Conservation (phyloP, 2,888 invertebrate species). For the Thereva unica region DNA sequence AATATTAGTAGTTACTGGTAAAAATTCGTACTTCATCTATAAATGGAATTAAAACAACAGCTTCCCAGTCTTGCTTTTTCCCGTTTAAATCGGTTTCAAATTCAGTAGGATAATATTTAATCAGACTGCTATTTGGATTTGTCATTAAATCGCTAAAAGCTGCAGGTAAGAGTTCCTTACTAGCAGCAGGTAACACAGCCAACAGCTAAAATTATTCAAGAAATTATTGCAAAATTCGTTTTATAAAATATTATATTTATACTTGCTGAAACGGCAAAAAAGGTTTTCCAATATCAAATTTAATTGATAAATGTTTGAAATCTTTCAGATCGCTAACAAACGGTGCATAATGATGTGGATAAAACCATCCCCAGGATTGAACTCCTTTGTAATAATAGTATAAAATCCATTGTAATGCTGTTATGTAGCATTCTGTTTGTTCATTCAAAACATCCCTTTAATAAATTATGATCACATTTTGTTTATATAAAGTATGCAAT, state of each 20-base stretch:
- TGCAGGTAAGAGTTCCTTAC: constrained; percentile 74
- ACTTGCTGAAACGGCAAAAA: constrained; percentile 92
- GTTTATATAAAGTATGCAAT: too few species aligned
- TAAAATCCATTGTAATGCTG: constrained; percentile 95
- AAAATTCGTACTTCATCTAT: constrained; percentile 73
- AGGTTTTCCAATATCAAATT: constrained; percentile 82
- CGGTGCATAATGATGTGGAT: constrained; percentile 96
- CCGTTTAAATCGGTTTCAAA: constrained; percentile 96
- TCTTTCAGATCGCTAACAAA: constrained; percentile 90
- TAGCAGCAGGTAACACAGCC: constrained; percentile 86
- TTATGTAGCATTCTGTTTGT: constrained; percentile 87
- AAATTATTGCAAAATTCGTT: constrained; percentile 22
- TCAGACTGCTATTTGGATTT: constrained; percentile 72
- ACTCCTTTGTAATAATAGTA: constrained; percentile 96
- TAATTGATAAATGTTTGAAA: constrained; percentile 76
- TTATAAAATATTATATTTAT: constrained; percentile 32
- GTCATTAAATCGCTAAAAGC: constrained; percentile 82
- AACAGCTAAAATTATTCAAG: constrained; percentile 64
- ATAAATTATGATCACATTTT: too few species aligned
- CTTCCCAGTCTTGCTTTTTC: constrained; percentile 95
- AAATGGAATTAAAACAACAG: constrained; percentile 90
- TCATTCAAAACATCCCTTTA: constrained; percentile 73
- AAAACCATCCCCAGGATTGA: constrained; percentile 98
- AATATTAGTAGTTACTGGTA: not conserved
- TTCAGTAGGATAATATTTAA: constrained; percentile 88